Conservation (phyloP, 2,113 vertebrate genomes). For the Heterotilapia buettikoferi region DNA sequence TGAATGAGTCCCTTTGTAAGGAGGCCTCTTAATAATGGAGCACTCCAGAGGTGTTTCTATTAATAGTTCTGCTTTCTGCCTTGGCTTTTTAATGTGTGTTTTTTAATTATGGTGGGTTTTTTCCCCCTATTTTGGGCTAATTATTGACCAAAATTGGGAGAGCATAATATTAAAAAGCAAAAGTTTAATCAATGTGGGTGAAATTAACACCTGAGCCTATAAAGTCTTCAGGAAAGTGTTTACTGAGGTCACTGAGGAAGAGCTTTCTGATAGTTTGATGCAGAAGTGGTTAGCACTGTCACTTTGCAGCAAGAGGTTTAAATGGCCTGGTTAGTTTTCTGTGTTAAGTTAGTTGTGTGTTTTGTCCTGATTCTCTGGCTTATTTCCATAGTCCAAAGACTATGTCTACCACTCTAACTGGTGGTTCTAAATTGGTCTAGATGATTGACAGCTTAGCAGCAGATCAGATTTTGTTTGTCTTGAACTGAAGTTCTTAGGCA, state of each 20-base stretch:
- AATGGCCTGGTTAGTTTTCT: not conserved
- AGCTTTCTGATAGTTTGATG: not conserved
- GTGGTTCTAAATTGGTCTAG: not conserved
- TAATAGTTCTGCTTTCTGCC: not conserved
- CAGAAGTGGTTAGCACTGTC: not conserved
- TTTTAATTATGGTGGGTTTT: fast-evolving
- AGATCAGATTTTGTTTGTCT: not conserved
- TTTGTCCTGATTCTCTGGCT: not conserved
- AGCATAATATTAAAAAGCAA: not conserved
- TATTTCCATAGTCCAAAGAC: not conserved
- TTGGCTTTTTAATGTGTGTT: not conserved
- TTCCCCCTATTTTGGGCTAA: fast-evolving
- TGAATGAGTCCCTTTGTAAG: not conserved
- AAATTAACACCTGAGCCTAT: not conserved
- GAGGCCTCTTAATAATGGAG: conserved; percentile 21
- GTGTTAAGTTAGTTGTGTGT: not conserved
- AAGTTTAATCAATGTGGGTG: not conserved
- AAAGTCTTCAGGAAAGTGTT: not conserved
- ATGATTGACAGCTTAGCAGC: not conserved
- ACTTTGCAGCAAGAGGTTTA: not conserved
- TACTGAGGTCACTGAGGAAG: not conserved
- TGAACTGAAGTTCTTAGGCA: not conserved
- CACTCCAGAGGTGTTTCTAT: conserved; percentile 6
- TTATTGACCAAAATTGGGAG: not conserved
- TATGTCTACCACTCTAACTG: not conserved